Conservation (phyloP, 2,113 vertebrate species). For the Python bivittatus region DNA sequence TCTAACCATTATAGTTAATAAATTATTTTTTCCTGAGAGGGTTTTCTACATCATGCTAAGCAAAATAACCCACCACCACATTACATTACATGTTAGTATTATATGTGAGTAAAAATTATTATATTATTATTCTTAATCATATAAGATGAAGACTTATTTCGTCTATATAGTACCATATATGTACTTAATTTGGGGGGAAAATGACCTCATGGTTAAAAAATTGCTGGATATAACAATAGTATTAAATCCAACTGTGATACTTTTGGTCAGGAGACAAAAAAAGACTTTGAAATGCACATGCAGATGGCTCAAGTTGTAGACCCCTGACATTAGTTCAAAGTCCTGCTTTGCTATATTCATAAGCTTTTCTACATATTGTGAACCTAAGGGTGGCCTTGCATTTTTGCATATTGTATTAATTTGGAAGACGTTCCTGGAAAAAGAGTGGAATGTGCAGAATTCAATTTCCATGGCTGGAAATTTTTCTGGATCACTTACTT, state of each 20-base stretch:
- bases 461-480: constrained; percentile 42
- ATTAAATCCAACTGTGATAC: not conserved
- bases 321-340: constrained; percentile 19
- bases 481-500: constrained; percentile 35
- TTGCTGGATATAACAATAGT: not conserved
- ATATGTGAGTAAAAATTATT: not conserved
- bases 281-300: not conserved
- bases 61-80: not conserved
- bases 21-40: not conserved
- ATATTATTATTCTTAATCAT: not conserved
- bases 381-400: constrained; percentile 34
- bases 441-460: constrained; percentile 53
- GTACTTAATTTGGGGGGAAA: not conserved
- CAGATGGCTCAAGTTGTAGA: not conserved
- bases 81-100: not conserved
- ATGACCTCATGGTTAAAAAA: not conserved
- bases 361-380: constrained; percentile 14
- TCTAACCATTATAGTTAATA: not conserved
- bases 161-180: not conserved
- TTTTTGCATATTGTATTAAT: constrained; percentile 55
- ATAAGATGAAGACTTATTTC: not conserved
- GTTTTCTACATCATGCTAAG: not conserved
- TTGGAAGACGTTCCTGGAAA: constrained; percentile 49
- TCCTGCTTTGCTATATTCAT: constrained; percentile 19
- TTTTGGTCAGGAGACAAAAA: not conserved